Conservation (phyloP, 1,140 invertebrate genomes). For the Frieseomelitta varia region DNA sequence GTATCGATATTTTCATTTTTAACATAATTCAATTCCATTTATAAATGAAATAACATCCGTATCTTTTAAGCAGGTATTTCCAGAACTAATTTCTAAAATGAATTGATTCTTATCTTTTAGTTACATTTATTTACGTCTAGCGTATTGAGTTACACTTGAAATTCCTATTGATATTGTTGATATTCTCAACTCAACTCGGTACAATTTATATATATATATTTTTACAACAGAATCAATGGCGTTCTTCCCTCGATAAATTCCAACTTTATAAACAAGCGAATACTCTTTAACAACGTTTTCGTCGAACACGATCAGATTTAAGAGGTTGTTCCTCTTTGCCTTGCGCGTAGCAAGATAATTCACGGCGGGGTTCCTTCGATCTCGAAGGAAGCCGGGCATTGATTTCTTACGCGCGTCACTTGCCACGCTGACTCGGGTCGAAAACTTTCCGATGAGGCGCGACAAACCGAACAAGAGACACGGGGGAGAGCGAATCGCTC, state of each 20-base stretch:
- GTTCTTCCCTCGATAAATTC: background rate
- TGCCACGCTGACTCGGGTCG: constrained; percentile 51
- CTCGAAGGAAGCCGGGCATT: background rate
- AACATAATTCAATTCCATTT: no score
- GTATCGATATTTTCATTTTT: no score
- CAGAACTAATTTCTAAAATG: no score
- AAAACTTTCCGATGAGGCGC: constrained; percentile 50
- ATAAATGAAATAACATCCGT: no score
- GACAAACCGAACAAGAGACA: constrained; percentile 15
- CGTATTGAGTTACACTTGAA: no score
- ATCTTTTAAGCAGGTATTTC: no score
- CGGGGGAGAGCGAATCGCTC: constrained; percentile 19
- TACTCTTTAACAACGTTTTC: background rate
- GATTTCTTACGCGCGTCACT: constrained; percentile 56
- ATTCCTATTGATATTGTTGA: no score
- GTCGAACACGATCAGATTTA: background rate
- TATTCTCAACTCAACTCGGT: no score
- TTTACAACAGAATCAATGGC: background rate
- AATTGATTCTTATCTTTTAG: no score
- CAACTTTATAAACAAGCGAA: background rate
- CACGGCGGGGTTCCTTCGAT: background rate
- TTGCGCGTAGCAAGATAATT: background rate
- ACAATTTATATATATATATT: no score
- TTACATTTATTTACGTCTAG: no score
- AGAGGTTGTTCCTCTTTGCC: background rate